These are phyloP conservation scores for Origma solitaria DNA, from an alignment of 2,113 vertebrate species.

Conservation along the genomic window DNA sequence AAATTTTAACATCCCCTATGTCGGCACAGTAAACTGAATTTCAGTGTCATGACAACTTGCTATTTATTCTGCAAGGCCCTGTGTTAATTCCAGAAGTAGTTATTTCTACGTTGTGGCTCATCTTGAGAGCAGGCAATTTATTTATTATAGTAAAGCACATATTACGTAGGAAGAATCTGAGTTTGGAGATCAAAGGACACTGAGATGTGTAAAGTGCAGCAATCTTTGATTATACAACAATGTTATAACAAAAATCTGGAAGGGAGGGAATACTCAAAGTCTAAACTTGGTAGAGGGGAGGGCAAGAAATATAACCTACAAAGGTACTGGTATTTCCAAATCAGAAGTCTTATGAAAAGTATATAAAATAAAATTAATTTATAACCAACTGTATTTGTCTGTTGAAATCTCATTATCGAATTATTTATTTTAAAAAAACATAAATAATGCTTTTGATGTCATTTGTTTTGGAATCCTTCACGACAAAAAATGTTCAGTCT, in stretches of 20 bases:
- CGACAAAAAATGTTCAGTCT: not conserved
- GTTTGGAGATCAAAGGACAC: not conserved
- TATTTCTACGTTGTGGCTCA: not conserved
- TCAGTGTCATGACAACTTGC: not conserved
- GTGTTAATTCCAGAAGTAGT: not conserved
- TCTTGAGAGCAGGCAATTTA: constrained; percentile 3
- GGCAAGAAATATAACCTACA: not conserved
- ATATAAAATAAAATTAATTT: not conserved
- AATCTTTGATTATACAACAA: not conserved
- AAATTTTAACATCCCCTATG: not conserved
- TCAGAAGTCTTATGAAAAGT: not conserved
- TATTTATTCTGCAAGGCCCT: not conserved
- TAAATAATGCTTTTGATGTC: not conserved
- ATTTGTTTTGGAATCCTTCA: not conserved
- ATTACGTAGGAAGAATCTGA: not conserved
- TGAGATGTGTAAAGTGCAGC: not conserved
- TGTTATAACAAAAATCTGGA: not conserved
- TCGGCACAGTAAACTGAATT: not conserved
- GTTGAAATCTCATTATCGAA: not conserved
- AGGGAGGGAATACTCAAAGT: not conserved
- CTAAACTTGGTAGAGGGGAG: not conserved
- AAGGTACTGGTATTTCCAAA: not conserved
- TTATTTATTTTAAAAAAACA: accelerated
- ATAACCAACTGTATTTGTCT: not conserved
- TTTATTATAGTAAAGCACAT: not conserved